Evolutionary conservation across 64 coral and sea anemone species (phyloP).

Genomic region (Porites australiensis): DNA sequence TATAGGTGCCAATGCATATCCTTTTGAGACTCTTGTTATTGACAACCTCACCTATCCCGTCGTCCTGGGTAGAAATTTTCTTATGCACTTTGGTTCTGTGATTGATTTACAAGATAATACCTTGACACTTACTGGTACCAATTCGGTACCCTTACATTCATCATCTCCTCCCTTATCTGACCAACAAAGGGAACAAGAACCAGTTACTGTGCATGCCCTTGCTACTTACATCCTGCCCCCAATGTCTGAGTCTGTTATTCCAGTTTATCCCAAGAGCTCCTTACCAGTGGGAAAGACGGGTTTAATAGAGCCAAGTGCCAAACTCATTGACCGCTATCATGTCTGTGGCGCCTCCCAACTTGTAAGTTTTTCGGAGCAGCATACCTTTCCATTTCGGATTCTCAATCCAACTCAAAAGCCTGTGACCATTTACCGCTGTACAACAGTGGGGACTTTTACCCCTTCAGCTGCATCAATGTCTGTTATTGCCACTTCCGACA

Average conservation of each 20-base stretch:
- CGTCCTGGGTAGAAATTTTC: conserved; percentile 46
- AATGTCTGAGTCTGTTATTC: conserved; percentile 5
- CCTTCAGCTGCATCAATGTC: neutral
- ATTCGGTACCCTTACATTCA: too few species aligned
- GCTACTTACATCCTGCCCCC: conserved; percentile 25
- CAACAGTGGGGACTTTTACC: conserved; percentile 37
- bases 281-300: neutral
- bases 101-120: neutral
- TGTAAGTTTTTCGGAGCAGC: neutral
- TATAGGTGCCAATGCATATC: neutral
- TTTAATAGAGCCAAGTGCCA: neutral
- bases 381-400: conserved; percentile 43
- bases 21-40: neutral
- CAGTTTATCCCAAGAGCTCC: neutral
- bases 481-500: neutral
- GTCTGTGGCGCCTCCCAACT: conserved; percentile 35
- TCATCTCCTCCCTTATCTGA: too few species aligned
- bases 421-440: conserved; percentile 33
- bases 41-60: conserved; percentile 21
- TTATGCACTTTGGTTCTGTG: conserved; percentile 11
- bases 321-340: neutral
- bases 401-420: conserved; percentile 47
- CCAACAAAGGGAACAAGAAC: neutral
- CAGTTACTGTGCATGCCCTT: neutral
- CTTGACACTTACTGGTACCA: too few species aligned